These are phyloP conservation scores for Xenopus laevis DNA, from an alignment of 2,113 vertebrate genomes.

Conservation along the genomic window DNA sequence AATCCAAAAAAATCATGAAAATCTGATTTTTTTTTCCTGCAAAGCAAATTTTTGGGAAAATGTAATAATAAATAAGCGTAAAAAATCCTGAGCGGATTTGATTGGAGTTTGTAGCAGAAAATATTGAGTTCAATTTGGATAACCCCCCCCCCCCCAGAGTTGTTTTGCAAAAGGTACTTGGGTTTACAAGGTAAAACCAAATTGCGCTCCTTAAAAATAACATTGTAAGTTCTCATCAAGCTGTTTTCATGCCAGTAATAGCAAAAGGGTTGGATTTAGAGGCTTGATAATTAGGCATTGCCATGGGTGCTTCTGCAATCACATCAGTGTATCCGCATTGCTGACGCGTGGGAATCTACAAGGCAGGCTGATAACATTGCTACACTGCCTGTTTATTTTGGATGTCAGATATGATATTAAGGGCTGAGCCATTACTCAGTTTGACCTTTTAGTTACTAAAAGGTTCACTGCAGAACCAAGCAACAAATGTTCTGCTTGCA, in stretches of 20 bases:
- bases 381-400: constrained; percentile 57
- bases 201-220: constrained; percentile 35
- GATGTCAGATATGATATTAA: constrained; percentile 41
- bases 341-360: constrained; percentile 51
- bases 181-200: constrained; percentile 36
- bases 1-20: too few relatives aligned
- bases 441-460: constrained; percentile 65
- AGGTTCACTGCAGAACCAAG: constrained; percentile 46
- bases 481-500: constrained; percentile 10
- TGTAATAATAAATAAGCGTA: too few relatives aligned
- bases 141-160: too few relatives aligned
- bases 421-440: constrained; percentile 50
- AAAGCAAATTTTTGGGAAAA: too few relatives aligned
- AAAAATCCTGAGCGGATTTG: too few relatives aligned
- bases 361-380: constrained; percentile 37
- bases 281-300: constrained; percentile 31
- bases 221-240: constrained; percentile 40
- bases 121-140: too few relatives aligned
- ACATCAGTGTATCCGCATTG: constrained; percentile 41
- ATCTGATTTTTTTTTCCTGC: too few relatives aligned
- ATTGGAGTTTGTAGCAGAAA: too few relatives aligned
- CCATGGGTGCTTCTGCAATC: constrained; percentile 42
- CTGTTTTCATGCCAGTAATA: constrained; percentile 38
- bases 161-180: constrained; percentile 33
- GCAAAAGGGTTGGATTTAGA: constrained; percentile 30